Conservation (phyloP, 1,140 invertebrate genomes). For the Pemphigus obesinymphae region DNA sequence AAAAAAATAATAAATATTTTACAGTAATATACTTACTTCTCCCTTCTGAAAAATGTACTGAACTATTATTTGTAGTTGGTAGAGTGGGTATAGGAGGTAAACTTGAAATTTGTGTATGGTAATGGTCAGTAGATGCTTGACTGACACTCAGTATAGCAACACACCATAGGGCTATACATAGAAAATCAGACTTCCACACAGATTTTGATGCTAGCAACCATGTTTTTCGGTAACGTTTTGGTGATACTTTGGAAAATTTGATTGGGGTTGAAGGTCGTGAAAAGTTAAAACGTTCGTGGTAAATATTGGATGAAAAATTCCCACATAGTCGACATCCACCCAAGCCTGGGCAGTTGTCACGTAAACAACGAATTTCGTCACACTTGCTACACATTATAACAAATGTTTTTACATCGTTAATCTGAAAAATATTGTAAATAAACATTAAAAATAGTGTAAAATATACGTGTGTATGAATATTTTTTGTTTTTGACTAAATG, state of each 20-base stretch:
- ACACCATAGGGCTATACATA: slow-evolving; percentile 36
- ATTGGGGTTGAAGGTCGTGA: not conserved
- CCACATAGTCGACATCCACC: slow-evolving; percentile 29
- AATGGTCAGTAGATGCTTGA: slow-evolving; percentile 17
- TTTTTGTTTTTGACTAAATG: not conserved
- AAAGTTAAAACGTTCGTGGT: not conserved
- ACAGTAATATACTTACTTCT: slow-evolving; percentile 13
- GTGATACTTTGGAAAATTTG: not conserved
- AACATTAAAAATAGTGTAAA: not conserved
- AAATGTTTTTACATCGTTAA: slow-evolving; percentile 28
- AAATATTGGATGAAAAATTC: not conserved
- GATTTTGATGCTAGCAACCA: slow-evolving; percentile 29
- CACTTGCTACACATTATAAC: slow-evolving; percentile 19
- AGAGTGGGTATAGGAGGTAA: not conserved
- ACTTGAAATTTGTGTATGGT: slow-evolving; percentile 8
- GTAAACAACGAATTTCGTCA: slow-evolving; percentile 28
- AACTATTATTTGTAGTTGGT: not conserved
- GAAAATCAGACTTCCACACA: slow-evolving; percentile 31
- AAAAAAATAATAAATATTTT: not conserved
- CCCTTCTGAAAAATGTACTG: not conserved
- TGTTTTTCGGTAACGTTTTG: slow-evolving; percentile 1
- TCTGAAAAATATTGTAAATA: slow-evolving; percentile 19
- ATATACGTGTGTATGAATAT: not conserved
- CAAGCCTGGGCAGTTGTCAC: slow-evolving; percentile 29
- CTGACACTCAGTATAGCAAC: slow-evolving; percentile 24